Evolutionary conservation across 2,113 vertebrate species (phyloP), one percentile per base, ranked within the genome.

Genomic region (Conger conger): DNA sequence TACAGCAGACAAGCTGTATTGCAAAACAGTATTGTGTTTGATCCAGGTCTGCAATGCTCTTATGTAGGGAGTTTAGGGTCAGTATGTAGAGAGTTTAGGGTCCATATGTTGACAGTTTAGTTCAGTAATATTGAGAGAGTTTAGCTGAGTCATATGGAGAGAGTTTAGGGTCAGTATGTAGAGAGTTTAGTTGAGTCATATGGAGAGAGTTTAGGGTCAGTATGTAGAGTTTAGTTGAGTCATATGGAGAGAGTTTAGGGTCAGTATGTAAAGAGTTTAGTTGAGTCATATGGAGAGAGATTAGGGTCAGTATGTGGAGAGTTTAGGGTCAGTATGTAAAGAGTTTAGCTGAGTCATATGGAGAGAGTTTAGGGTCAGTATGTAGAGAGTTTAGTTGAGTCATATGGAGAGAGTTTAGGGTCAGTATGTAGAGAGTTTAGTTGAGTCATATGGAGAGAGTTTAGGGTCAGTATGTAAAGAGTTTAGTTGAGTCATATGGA

Each of bases 401-500:
- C n/a, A 20, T 37, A 35, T 27, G 37, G n/a, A 63, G 23, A 78
- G 76, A 76, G 37, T 5, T 38, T 2, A n/a, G 30, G 38, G 17
- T 1, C 40, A 73, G 27, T 73, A 13, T 30, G 68, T 63, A 73
- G 27, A 73, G 68, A 33, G n/a, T 73, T 73, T 73, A 11, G 27
- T 9, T 9, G 76, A 60, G 81, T 89, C 92, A 90, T 30, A 95
- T n/a, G n/a, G n/a, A n/a, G n/a, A n/a, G n/a, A n/a, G 4, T n/a
- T 76, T n/a, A 76, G 27, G 27, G 1, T 30, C 30, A n/a, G 63
- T 73, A 13, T 73, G 63, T 50, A 13, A 13, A 50, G 45, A 50
- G 45, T 73, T 73, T 73, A 50, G 45, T 8, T 4, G 4, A n/a
- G 15, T n/a, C 5, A 73, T n/a, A n/a, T 5, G n/a, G n/a, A 73